These are phyloP conservation scores for Hycleus cichorii DNA, from an alignment of 1,140 invertebrate genomes.

Conservation along the genomic window DNA sequence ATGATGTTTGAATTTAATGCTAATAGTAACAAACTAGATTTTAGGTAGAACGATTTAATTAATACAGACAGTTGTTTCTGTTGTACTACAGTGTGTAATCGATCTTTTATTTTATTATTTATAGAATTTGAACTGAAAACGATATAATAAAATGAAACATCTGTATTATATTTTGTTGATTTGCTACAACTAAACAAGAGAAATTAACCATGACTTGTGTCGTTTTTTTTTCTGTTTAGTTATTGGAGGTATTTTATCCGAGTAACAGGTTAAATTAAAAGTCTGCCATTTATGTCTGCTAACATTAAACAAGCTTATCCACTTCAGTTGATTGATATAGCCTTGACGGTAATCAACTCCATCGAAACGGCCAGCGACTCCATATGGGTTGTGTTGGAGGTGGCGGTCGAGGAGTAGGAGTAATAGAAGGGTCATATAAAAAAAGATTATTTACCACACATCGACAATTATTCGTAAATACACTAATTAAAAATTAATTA, in stretches of 20 bases:
- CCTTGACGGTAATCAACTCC: slow-evolving; percentile 29
- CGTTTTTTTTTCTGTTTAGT: background rate
- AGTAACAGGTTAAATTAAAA: slow-evolving; percentile 26
- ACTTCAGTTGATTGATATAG: slow-evolving; percentile 35
- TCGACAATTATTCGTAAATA: too few species aligned
- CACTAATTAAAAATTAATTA: too few species aligned
- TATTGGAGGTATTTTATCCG: slow-evolving; percentile 17
- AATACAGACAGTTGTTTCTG: background rate
- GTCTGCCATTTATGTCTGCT: slow-evolving; percentile 29
- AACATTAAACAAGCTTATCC: slow-evolving; percentile 36
- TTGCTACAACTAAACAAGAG: background rate
- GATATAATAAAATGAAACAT: background rate
- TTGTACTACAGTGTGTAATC: background rate
- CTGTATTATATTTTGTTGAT: background rate
- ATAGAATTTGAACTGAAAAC: background rate
- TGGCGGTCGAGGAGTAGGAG: too few species aligned
- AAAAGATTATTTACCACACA: too few species aligned
- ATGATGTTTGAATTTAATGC: slow-evolving; percentile 20
- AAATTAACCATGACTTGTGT: slow-evolving; percentile 5
- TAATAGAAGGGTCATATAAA: too few species aligned
- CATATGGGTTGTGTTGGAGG: background rate
- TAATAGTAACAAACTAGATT: background rate
- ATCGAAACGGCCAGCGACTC: slow-evolving; percentile 16
- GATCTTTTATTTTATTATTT: background rate
- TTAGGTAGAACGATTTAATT: slow-evolving; percentile 10